A percentile compares a stretch with the other conserved stretches of the same genome.
phyloP scores from a whole-genome alignment of 1,140 invertebrate species.

The Psix sp. region DNA sequence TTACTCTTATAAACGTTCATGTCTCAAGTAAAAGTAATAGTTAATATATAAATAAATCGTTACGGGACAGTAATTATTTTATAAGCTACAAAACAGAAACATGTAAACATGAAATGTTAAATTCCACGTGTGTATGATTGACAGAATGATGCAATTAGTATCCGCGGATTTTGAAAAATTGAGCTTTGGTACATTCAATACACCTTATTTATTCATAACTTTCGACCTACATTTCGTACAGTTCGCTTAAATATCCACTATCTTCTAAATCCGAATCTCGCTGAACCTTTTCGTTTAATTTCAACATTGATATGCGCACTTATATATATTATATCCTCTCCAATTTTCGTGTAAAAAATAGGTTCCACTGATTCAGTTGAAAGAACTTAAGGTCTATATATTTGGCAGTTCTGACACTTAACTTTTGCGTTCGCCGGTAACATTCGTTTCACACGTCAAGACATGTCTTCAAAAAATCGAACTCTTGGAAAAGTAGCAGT shows the following conservation, averaged over 20 bases:
- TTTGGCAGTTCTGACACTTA: too few species aligned
- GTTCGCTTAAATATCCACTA: conserved; percentile 16
- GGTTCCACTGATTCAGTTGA: conserved; percentile 34
- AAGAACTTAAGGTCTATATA: too few species aligned
- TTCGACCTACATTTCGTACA: conserved; percentile 19
- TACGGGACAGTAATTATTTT: too few species aligned
- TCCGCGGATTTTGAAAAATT: conserved; percentile 28
- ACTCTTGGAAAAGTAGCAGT: conserved; percentile 41
- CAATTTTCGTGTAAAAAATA: conserved; percentile 41
- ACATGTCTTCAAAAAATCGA: conserved; percentile 24
- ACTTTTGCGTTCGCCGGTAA: conserved; percentile 32
- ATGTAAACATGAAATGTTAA: too few species aligned
- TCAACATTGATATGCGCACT: conserved; percentile 45
- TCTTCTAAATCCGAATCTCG: conserved; percentile 18
- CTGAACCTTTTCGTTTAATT: conserved; percentile 15
- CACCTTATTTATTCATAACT: too few species aligned
- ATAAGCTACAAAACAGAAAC: too few species aligned
- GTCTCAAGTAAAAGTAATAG: too few species aligned
- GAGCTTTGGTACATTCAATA: conserved; percentile 62
- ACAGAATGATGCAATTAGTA: conserved; percentile 13
- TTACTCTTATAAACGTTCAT: too few species aligned
- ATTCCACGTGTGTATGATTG: conserved; percentile 25
- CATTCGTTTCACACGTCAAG: conserved; percentile 3
- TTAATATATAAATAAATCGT: too few species aligned
- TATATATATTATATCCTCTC: conserved; percentile 2